phyloP scores from a whole-genome alignment of 2,797 vertebrate genomes.

The Gallinago nigripennis region DNA sequence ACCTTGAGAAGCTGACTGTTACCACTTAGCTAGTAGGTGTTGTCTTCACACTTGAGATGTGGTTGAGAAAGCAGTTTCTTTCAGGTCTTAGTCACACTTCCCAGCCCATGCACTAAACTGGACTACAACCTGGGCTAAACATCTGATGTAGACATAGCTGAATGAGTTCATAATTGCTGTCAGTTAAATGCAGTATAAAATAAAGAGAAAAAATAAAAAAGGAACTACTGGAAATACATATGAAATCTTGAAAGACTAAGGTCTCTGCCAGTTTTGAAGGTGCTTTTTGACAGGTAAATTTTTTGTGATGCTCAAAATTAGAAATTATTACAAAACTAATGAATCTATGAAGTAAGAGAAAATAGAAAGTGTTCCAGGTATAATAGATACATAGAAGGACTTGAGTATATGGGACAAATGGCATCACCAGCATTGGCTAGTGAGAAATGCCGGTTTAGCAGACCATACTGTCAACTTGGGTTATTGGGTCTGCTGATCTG shows the following conservation, averaged over 20 bases:
- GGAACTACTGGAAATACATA: neutral
- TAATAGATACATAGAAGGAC: neutral
- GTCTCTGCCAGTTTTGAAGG: neutral
- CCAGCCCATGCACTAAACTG: neutral
- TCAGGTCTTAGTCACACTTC: neutral
- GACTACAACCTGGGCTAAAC: neutral
- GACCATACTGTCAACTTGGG: neutral
- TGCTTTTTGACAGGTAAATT: neutral
- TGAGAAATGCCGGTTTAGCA: neutral
- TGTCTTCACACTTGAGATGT: constrained; percentile 19
- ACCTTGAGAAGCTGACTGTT: neutral
- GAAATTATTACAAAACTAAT: neutral
- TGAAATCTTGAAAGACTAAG: neutral
- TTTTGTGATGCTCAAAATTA: neutral
- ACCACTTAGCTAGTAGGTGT: neutral
- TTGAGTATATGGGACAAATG: neutral
- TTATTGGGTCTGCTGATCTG: neutral
- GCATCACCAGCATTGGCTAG: neutral
- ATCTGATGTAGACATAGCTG: neutral
- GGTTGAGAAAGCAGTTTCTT: constrained; percentile 2
- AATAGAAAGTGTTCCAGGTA: neutral
- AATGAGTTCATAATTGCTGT: neutral
- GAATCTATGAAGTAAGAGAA: neutral
- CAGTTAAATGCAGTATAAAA: neutral
- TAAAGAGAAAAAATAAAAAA: neutral